These are phyloP conservation scores for Pseudorectes ferrugineus DNA, from an alignment of 2,113 vertebrate species.

Conservation along the genomic window DNA sequence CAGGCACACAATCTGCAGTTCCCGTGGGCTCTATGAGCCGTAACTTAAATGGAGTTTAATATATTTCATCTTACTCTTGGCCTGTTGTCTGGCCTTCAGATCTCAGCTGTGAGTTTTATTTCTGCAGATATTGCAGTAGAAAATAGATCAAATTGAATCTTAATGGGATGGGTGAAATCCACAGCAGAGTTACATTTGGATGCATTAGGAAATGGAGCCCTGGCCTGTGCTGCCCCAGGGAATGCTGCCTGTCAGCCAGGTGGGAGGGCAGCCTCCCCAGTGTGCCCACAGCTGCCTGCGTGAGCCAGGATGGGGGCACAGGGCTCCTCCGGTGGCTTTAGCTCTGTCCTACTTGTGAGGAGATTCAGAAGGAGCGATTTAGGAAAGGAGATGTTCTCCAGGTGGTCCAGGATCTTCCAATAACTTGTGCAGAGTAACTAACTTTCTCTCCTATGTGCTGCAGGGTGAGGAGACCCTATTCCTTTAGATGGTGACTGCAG, in stretches of 20 bases:
- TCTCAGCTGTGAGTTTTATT: background rate
- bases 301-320: background rate
- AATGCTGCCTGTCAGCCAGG: background rate
- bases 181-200: background rate
- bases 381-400: background rate
- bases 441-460: background rate
- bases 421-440: background rate
- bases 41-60: background rate
- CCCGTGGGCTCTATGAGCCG: accelerated
- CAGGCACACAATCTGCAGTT: background rate
- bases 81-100: background rate
- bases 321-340: background rate
- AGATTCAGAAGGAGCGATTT: background rate
- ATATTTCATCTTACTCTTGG: background rate
- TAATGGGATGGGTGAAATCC: background rate
- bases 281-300: background rate
- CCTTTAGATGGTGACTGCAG: background rate
- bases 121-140: background rate
- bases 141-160: background rate
- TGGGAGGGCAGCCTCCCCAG: background rate
- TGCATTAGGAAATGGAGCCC: background rate
- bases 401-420: background rate
- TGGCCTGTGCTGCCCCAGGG: background rate
- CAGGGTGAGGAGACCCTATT: background rate
- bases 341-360: background rate